Conservation (phyloP, 2,113 vertebrate species). For the Phalacrocorax carbo region DNA sequence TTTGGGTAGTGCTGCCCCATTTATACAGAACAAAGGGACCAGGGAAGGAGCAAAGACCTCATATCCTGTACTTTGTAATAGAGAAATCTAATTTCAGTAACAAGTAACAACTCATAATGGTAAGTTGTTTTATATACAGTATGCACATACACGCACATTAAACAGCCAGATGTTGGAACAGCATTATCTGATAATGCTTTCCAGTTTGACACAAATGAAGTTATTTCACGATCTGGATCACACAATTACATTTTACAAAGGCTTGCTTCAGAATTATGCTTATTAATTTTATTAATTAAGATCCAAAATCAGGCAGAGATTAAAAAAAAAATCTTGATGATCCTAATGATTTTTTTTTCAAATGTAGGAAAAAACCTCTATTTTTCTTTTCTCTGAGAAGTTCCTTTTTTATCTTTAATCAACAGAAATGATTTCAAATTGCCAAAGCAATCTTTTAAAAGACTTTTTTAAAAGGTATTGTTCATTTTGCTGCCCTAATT, state of each 20-base stretch:
- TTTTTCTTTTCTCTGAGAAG: not conserved
- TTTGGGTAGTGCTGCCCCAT: not conserved
- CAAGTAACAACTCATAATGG: not conserved
- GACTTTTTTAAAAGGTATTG: not conserved
- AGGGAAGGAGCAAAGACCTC: not conserved
- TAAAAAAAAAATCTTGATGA: not conserved
- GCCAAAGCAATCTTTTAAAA: not conserved
- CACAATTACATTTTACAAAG: not conserved
- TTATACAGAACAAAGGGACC: not conserved
- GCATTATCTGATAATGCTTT: not conserved
- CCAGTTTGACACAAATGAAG: not conserved
- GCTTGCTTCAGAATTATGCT: not conserved
- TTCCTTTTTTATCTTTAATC: not conserved
- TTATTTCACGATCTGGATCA: not conserved
- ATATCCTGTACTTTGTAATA: not conserved
- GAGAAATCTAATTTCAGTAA: not conserved
- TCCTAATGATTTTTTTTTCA: not conserved
- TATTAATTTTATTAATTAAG: slow-evolving; percentile 1
- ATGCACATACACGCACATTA: not conserved
- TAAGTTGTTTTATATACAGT: not conserved
- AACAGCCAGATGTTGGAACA: not conserved
- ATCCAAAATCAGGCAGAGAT: not conserved
- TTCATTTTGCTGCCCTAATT: slow-evolving; percentile 15
- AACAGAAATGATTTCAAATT: not conserved
- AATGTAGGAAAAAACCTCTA: not conserved